phyloP scores from a whole-genome alignment of 2,888 invertebrate species.

The Apodemia zela region DNA sequence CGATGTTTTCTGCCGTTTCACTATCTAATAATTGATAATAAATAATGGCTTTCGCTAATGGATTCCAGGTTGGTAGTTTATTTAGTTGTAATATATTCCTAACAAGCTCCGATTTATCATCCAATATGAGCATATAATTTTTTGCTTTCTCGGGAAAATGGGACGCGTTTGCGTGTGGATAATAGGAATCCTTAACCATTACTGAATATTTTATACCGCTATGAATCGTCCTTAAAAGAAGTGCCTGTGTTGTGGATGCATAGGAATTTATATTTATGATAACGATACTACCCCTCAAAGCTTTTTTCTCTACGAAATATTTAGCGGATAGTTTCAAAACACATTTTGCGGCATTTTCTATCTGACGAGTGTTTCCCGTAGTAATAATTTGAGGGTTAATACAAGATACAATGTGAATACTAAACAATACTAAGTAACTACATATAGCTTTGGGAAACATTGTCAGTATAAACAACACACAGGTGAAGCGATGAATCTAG shows the following conservation, averaged over 20 bases:
- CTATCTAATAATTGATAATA: conserved; percentile 57
- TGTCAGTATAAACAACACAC: neutral
- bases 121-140: conserved; percentile 77
- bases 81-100: conserved; percentile 69
- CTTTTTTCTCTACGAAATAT: conserved; percentile 75
- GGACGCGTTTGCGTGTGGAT: conserved; percentile 71
- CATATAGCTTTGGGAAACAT: conserved; percentile 17
- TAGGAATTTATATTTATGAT: conserved; percentile 74
- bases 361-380: conserved; percentile 56
- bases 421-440: conserved; percentile 31
- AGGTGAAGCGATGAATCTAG: conserved; percentile 21
- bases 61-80: conserved; percentile 75
- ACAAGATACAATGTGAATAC: conserved; percentile 42
- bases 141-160: conserved; percentile 78
- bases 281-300: conserved; percentile 72
- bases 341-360: conserved; percentile 67
- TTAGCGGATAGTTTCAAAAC: conserved; percentile 75
- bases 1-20: conserved; percentile 48
- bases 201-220: conserved; percentile 69
- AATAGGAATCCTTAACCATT: conserved; percentile 75
- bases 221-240: conserved; percentile 67
- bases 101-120: conserved; percentile 65
- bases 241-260: conserved; percentile 57
- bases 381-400: conserved; percentile 60
- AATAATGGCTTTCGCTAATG: conserved; percentile 69